Evolutionary conservation across 2,888 invertebrate species (phyloP).

Genomic region (Melanostoma scalare): DNA sequence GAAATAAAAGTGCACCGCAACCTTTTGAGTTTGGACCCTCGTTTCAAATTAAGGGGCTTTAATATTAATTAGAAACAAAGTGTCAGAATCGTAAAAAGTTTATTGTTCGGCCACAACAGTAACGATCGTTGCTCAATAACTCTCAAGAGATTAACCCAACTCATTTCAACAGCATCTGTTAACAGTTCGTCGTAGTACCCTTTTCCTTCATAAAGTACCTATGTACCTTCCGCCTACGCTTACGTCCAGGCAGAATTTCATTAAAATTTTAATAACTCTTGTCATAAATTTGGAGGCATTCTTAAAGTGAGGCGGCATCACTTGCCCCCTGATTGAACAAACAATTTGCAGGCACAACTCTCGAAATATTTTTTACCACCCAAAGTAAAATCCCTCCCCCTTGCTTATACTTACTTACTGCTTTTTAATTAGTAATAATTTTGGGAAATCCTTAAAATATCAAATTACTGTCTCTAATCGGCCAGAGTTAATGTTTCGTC

Average conservation of each 20-base stretch:
- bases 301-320: background rate
- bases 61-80: background rate
- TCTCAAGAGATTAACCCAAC: slow-evolving; percentile 29
- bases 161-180: slow-evolving; percentile 30
- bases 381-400: slow-evolving; percentile 6
- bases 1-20: too few species aligned
- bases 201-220: slow-evolving; percentile 16
- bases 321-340: slow-evolving; percentile 1
- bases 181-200: slow-evolving; percentile 15
- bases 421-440: slow-evolving; percentile 71
- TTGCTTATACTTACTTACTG: slow-evolving; percentile 10
- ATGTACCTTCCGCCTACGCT: too few species aligned
- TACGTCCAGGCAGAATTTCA: slow-evolving; percentile 25
- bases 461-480: slow-evolving; percentile 61
- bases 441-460: slow-evolving; percentile 65
- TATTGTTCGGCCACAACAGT: slow-evolving; percentile 12
- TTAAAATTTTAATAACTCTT: slow-evolving; percentile 25
- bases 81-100: slow-evolving; percentile 19
- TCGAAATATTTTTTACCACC: slow-evolving; percentile 20
- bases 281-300: slow-evolving; percentile 20
- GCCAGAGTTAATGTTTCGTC: slow-evolving; percentile 60
- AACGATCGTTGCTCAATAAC: slow-evolving; percentile 10
- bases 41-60: background rate
- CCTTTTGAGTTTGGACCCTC: too few species aligned
- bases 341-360: slow-evolving; percentile 22